Conservation (phyloP, 2,888 invertebrate species). For the Thymelicus acteon region DNA sequence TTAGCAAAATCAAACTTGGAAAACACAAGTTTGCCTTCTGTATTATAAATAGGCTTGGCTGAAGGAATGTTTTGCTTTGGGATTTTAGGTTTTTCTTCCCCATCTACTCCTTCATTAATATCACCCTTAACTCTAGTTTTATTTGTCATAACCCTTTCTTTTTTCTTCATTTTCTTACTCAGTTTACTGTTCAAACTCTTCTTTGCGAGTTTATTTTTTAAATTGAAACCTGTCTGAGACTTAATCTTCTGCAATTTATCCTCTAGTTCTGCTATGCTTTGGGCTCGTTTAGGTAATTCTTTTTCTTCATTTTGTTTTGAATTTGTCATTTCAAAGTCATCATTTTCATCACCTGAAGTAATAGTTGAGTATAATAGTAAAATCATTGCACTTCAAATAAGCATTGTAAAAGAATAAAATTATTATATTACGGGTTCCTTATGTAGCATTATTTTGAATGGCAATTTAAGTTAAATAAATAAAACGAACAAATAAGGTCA, state of each 20-base stretch:
- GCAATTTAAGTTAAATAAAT: too few species aligned
- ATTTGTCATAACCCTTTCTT: constrained; percentile 71
- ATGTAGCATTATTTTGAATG: too few species aligned
- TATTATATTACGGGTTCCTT: too few species aligned
- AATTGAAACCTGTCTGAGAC: constrained; percentile 84
- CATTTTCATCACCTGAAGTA: constrained; percentile 68
- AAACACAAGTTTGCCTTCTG: constrained; percentile 94
- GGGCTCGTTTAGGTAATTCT: constrained; percentile 77
- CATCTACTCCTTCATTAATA: constrained; percentile 28
- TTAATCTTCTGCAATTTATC: constrained; percentile 86
- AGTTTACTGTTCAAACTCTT: constrained; percentile 88
- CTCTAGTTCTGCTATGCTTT: constrained; percentile 87
- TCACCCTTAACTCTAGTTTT: constrained; percentile 56
- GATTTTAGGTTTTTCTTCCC: constrained; percentile 48
- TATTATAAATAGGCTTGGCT: constrained; percentile 91
- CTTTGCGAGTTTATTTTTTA: constrained; percentile 87
- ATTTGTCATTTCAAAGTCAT: constrained; percentile 68
- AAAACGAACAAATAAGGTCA: too few species aligned
- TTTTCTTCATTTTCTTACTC: constrained; percentile 87
- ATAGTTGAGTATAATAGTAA: too few species aligned
- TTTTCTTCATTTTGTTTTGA: constrained; percentile 56
- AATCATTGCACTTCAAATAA: too few species aligned
- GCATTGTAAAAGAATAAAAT: too few species aligned
- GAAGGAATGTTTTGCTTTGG: constrained; percentile 64
- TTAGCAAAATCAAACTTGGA: constrained; percentile 96